Evolutionary conservation across 1,140 invertebrate genomes (phyloP).

Genomic region (Physella acuta): DNA sequence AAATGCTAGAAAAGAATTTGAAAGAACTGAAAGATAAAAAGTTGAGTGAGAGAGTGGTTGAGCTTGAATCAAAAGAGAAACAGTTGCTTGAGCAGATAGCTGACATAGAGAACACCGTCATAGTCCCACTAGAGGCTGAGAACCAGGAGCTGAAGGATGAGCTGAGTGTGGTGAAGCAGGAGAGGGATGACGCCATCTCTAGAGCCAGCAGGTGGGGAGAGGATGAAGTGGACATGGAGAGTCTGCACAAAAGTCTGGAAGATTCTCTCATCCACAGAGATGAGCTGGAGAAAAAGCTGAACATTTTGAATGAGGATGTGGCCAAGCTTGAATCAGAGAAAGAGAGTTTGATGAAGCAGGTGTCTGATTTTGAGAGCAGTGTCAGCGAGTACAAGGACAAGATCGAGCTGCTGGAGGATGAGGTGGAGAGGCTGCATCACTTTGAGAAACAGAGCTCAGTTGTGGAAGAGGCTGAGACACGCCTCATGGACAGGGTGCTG

Average conservation of each 20-base stretch:
- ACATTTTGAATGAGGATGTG: conserved; percentile 18
- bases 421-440: conserved; percentile 39
- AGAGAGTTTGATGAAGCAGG: conserved; percentile 5
- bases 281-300: conserved; percentile 22
- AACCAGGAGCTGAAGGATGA: conserved; percentile 33
- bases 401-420: conserved; percentile 11
- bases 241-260: conserved; percentile 16
- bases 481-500: conserved; percentile 52
- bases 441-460: conserved; percentile 2
- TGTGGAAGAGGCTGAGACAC: conserved; percentile 48
- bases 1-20: conserved; percentile 7
- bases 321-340: conserved; percentile 18
- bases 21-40: conserved; percentile 12
- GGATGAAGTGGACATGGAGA: conserved; percentile 10
- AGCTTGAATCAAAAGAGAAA: conserved; percentile 29
- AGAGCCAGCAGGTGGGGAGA: conserved; percentile 13
- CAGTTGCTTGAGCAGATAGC: conserved; percentile 30
- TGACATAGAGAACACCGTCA: conserved; percentile 30
- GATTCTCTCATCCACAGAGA: conserved; percentile 21
- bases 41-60: conserved; percentile 3
- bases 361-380: conserved; percentile 1
- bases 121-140: conserved; percentile 31
- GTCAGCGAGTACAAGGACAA: conserved; percentile 14
- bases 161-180: conserved; percentile 20
- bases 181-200: conserved; percentile 23